These are phyloP conservation scores for Pomatorhinus ruficollis DNA, from an alignment of 2,113 vertebrate genomes.

Conservation along the genomic window DNA sequence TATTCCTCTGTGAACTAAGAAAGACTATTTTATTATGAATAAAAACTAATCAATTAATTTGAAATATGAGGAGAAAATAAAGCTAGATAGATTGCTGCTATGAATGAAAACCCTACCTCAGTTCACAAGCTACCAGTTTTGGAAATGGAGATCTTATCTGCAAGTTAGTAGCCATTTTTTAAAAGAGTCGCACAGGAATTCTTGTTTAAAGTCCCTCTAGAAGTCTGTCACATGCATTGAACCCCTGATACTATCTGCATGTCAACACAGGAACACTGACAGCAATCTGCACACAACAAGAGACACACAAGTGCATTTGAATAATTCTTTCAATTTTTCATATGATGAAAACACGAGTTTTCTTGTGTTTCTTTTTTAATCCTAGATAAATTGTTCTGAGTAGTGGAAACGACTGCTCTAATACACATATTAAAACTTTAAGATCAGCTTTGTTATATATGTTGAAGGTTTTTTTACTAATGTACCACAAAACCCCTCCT, in stretches of 20 bases:
- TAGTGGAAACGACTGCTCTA: background rate
- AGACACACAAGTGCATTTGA: background rate
- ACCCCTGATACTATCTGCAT: rapidly evolving
- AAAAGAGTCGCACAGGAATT: background rate
- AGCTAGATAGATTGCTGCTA: background rate
- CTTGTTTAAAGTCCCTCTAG: background rate
- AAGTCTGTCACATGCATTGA: background rate
- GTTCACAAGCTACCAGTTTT: background rate
- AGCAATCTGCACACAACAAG: background rate
- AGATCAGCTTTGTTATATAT: background rate
- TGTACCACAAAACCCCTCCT: background rate
- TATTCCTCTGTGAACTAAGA: background rate
- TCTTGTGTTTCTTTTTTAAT: background rate
- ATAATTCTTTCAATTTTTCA: background rate
- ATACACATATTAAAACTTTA: background rate
- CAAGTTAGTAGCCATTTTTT: background rate
- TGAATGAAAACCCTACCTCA: background rate
- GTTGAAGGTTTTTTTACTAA: background rate
- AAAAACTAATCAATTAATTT: background rate
- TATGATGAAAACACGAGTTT: background rate
- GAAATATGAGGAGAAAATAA: background rate
- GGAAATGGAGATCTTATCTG: background rate
- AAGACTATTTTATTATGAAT: background rate
- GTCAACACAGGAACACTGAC: background rate
- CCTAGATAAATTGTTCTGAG: background rate